phyloP scores from a whole-genome alignment of 2,797 vertebrate genomes.

The Periparus ater region DNA sequence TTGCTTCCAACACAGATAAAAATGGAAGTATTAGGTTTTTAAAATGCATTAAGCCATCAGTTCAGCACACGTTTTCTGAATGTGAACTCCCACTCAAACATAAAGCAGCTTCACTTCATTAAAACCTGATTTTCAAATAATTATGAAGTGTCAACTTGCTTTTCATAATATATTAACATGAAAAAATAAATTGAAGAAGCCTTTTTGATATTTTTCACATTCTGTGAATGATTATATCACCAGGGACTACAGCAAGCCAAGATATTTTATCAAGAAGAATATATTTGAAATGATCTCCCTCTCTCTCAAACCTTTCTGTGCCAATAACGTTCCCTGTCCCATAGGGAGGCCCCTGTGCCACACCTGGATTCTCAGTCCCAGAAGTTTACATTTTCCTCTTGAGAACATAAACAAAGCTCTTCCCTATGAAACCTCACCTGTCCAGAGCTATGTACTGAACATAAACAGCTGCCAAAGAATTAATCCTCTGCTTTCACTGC shows the following conservation, averaged over 20 bases:
- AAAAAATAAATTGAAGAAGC: neutral
- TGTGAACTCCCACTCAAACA: neutral
- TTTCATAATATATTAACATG: neutral
- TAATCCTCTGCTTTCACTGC: slow-evolving; percentile 23
- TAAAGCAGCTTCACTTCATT: neutral
- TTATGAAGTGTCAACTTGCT: neutral
- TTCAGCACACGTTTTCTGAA: neutral
- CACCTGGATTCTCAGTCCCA: neutral
- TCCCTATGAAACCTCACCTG: neutral
- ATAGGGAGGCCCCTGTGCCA: neutral
- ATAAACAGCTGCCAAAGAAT: slow-evolving; percentile 48
- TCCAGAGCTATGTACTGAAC: neutral
- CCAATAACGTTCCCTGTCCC: neutral
- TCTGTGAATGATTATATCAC: neutral
- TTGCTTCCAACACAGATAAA: neutral
- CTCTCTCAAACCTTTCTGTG: too few species aligned
- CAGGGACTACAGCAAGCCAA: neutral
- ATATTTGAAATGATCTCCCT: neutral
- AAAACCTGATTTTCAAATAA: neutral
- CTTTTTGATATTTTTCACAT: neutral
- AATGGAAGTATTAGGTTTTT: neutral
- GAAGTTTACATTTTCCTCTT: neutral
- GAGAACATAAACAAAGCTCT: neutral
- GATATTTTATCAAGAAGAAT: neutral
- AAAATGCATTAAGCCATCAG: neutral